A percentile compares a stretch with the other conserved stretches of the same genome.
Conservation (phyloP, 2,888 invertebrate species). For the Stramonita haemastoma region DNA sequence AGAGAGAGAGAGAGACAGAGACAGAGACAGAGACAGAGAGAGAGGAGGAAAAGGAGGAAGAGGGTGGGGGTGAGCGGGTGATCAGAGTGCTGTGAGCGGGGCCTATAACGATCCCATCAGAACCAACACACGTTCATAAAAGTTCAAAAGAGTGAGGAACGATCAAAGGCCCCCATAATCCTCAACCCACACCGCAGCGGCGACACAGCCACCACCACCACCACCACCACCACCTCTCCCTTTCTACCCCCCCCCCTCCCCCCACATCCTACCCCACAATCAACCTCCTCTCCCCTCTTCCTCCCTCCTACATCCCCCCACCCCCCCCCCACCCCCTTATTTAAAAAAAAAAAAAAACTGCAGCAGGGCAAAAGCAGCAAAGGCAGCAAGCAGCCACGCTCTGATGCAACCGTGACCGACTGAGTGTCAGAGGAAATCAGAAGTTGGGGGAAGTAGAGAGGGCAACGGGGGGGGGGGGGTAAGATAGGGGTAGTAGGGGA, state of each 20-base stretch:
- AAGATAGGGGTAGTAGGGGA: no score
- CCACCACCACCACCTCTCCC: background rate
- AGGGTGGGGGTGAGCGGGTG: background rate
- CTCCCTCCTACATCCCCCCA: background rate
- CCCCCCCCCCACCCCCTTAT: background rate
- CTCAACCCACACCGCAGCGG: conserved; percentile 14
- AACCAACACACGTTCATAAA: conserved; percentile 32
- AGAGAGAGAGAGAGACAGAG: background rate
- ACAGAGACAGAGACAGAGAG: background rate
- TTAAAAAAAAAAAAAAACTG: no score
- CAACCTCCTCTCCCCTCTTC: background rate
- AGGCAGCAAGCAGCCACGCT: background rate
- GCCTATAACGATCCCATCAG: conserved; percentile 26
- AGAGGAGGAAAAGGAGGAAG: background rate
- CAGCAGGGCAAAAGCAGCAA: no score
- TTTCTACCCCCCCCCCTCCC: background rate
- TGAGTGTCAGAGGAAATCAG: background rate
- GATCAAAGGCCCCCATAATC: conserved; percentile 29
- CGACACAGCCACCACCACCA: background rate
- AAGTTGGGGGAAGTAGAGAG: no score
- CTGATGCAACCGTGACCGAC: conserved; percentile 12
- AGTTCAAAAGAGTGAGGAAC: conserved; percentile 20
- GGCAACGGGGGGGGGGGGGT: no score
- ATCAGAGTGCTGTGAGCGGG: conserved; percentile 22
- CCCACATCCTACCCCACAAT: background rate